phyloP scores from a whole-genome alignment of 2,888 invertebrate genomes.

The Drosophila niveifrons region DNA sequence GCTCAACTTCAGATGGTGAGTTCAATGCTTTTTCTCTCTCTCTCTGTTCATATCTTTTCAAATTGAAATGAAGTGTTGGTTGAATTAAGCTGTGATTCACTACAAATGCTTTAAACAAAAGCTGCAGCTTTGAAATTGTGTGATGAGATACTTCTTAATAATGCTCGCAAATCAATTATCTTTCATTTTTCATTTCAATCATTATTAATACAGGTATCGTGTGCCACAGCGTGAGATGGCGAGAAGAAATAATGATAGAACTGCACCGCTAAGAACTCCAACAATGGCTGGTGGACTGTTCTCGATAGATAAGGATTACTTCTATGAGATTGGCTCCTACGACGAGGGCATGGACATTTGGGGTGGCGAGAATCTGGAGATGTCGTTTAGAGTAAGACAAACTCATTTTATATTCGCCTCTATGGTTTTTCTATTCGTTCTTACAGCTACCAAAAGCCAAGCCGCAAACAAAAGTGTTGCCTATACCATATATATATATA shows the following conservation, averaged over 20 bases:
- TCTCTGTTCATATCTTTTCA: too few relatives aligned
- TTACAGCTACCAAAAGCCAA: conserved; percentile 70
- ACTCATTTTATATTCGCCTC: conserved; percentile 23
- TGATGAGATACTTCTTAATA: too few relatives aligned
- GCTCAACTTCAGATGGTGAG: conserved; percentile 97
- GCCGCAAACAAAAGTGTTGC: conserved; percentile 70
- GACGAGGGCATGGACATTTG: conserved; percentile 99
- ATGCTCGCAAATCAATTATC: too few relatives aligned
- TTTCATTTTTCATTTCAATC: too few relatives aligned
- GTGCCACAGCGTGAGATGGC: conserved; percentile 99
- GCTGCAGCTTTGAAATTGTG: too few relatives aligned
- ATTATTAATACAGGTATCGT: conserved; percentile 90
- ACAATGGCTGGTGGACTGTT: conserved; percentile 99
- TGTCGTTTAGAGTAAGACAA: conserved; percentile 86
- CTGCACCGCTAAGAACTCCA: conserved; percentile 96
- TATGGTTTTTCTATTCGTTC: conserved; percentile 52
- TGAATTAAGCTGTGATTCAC: too few relatives aligned
- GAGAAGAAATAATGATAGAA: conserved; percentile 95
- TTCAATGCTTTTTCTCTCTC: neutral
- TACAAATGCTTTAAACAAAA: too few relatives aligned
- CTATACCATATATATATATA: conserved; percentile 18
- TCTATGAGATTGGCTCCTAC: conserved; percentile 98
- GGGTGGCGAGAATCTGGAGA: conserved; percentile 89
- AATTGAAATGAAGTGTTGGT: too few relatives aligned
- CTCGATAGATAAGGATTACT: conserved; percentile 97